Base-by-base conservation (phyloP, 2,888 invertebrate genomes). In the Helleia helle region DNA sequence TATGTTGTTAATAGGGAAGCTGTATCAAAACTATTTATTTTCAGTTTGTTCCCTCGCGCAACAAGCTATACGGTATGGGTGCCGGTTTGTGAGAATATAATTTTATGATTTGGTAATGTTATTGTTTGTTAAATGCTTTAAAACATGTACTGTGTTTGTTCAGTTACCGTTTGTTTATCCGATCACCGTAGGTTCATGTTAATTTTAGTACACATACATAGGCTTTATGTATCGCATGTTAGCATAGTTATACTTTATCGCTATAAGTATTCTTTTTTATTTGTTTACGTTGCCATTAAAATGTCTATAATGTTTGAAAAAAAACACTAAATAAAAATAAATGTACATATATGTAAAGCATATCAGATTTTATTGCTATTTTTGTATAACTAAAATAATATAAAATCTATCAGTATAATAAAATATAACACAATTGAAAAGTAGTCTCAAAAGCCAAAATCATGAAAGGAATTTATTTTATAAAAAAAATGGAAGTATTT, bases 61-160 rank as follows among this genome's bases (percentile, higher is more conserved):
- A 47, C 52, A 46, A 44, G 45, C 47, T 44, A 44, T 44, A 41
- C 48, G 51, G 51, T 51, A 47, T 49, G 52, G 52, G 51, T 34
- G 30, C 24, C 25, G 25, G 39, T 36, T n/a, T 36, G 12, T 14
- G 30, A 11, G 24, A 40, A 31, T 25, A 25, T 39, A 36, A 31
- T 41, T 40, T 39, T 43, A 12, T 30, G 38, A 25, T 44, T 40
- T 44, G 29, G 30, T 30, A 30, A 30, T 22, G 12, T 34, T 34
- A 22, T 22, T 7, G 22, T 34, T 31, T 34, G 8, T 22, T 11
- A 18, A 18, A 18, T 22, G 34, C 34, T 34, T 34, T 12, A 18
- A 17, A 34, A 22, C 11, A 34, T 11, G 15, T 22, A 22, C 31
- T 31, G 31, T 30, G n/a, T 22, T 30, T 4, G 17, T 22, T 15